phyloP scores from a whole-genome alignment of 2,888 invertebrate genomes.

The Eupithecia vulgata region DNA sequence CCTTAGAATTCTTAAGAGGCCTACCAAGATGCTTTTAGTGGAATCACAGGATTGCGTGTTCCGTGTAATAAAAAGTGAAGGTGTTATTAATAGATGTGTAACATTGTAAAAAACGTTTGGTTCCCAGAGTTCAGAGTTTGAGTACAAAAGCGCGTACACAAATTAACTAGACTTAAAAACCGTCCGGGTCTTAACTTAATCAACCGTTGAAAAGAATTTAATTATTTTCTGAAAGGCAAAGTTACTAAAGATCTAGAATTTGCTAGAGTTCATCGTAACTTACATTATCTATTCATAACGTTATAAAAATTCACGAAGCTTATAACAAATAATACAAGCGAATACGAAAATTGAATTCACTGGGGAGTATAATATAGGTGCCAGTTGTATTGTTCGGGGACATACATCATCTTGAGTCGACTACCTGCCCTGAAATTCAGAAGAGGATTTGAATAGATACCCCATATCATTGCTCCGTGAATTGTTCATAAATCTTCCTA shows the following conservation, averaged over 20 bases:
- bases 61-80: constrained; percentile 62
- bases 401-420: constrained; percentile 67
- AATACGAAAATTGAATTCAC: constrained; percentile 58
- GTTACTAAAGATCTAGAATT: constrained; percentile 8
- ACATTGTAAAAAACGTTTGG: constrained; percentile 59
- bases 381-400: constrained; percentile 61
- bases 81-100: constrained; percentile 63
- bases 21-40: constrained; percentile 71
- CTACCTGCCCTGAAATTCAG: constrained; percentile 69
- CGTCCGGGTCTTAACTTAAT: constrained; percentile 30
- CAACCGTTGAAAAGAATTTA: constrained; percentile 29
- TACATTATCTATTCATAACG: constrained; percentile 33
- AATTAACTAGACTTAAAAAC: constrained; percentile 22
- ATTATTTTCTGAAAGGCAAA: constrained; percentile 27
- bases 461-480: constrained; percentile 79
- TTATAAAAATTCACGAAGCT: constrained; percentile 35
- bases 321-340: constrained; percentile 39
- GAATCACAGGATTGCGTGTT: constrained; percentile 77
- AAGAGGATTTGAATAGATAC: constrained; percentile 74
- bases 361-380: constrained; percentile 47
- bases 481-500: constrained; percentile 80
- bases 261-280: constrained; percentile 10
- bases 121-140: constrained; percentile 52
- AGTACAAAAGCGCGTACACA: constrained; percentile 35
- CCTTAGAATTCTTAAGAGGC: constrained; percentile 54